Percentiles rank a stretch among this genome's conserved stretches.
phyloP scores from a whole-genome alignment of 1,140 invertebrate species.

The Popillia japonica region DNA sequence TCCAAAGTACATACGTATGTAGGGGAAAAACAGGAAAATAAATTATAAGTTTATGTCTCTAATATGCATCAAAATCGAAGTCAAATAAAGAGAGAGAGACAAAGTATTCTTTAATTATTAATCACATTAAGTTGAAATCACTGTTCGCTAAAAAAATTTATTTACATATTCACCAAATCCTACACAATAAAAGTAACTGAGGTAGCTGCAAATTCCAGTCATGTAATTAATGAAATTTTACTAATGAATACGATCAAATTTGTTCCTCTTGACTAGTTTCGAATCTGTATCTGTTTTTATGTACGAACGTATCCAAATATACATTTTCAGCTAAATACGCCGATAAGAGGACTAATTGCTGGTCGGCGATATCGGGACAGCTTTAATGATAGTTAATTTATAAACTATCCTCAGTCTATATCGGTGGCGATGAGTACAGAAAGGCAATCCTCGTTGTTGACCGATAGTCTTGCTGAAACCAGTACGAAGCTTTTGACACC shows the following conservation, averaged over 20 bases:
- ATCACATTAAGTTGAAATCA: too few relatives aligned
- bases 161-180: not conserved
- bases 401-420: constrained; percentile 9
- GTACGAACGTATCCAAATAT: not conserved
- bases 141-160: too few relatives aligned
- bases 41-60: too few relatives aligned
- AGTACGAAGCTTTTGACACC: constrained; percentile 29
- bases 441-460: constrained; percentile 18
- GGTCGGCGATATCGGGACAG: constrained; percentile 30
- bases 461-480: constrained; percentile 26
- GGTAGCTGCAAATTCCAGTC: not conserved
- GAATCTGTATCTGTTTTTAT: constrained; percentile 2
- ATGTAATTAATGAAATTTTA: not conserved
- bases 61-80: too few relatives aligned
- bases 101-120: too few relatives aligned
- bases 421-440: constrained; percentile 27
- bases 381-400: constrained; percentile 37
- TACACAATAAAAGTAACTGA: not conserved
- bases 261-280: not conserved
- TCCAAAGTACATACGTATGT: too few relatives aligned
- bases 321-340: constrained; percentile 7
- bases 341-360: constrained; percentile 34
- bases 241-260: not conserved
- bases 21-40: too few relatives aligned
- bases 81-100: too few relatives aligned